Base-by-base conservation (phyloP, 2,113 vertebrate species). In the Geococcyx californianus region DNA sequence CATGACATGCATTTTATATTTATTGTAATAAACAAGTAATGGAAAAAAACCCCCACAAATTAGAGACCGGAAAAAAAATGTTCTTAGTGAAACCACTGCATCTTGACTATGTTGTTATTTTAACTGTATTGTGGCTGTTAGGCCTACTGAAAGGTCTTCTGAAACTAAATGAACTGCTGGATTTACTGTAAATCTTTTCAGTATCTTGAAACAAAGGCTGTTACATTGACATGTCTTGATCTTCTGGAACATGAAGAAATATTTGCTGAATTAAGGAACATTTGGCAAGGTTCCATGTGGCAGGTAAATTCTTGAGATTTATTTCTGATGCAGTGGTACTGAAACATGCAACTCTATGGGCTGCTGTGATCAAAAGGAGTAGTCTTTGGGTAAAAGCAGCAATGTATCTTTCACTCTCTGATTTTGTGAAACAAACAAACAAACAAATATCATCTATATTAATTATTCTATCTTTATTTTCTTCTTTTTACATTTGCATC, bases 391-490 rank as follows among this genome's bases (percentile, higher is more conserved):
- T 45, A 58, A 54, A 55, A 55, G 14, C 36, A 59, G 8, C 4
- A 70, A 20, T 13, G 10, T 10, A 63, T 25, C 6, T 34, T 64
- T 59, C 17, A 67, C 4, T 33, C 72, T 38, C 40, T 28, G 3
- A 49, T 67, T 75, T 74, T 62, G 8, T 64, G 62, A 47, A 47
- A 13, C 9, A 77, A 66, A 42, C 4, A 62, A 47, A 54, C 33
- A 3, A 36, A 85, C 74, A 42, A 0, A 4, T 7, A 40, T 21
- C 0, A 13, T 34, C 20, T 47, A 18, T 44, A 66, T 33, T 40
- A 52, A 33, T 72, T 40, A 40, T 67, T 70, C 7, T 1, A 40
- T 36, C 49, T 28, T 74, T 69, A 5, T n/a, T 47, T 31, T 60
- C 0, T 42, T 73, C 10, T 76, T 68, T 66, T 52, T 44, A 34